Percentiles rank a stretch among this genome's conserved stretches.
These are phyloP conservation scores for Drosophila navojoa DNA, from an alignment of 1,140 invertebrate species.

Conservation along the genomic window DNA sequence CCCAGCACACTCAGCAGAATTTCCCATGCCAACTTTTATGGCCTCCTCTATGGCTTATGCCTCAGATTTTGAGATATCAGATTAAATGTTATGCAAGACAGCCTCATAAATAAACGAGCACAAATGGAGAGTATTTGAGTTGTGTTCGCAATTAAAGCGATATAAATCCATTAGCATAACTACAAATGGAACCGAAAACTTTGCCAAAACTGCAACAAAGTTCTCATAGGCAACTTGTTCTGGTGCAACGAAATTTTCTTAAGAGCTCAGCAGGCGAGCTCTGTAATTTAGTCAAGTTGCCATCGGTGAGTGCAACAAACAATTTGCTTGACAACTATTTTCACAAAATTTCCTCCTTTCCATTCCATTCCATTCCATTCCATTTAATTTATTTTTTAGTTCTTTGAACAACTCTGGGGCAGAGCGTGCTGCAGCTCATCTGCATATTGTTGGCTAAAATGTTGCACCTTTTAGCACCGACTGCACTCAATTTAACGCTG, in stretches of 20 bases:
- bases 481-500: slow-evolving; percentile 63
- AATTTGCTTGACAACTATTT: slow-evolving; percentile 23
- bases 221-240: background rate
- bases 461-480: slow-evolving; percentile 43
- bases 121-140: background rate
- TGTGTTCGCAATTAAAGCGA: background rate
- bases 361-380: slow-evolving; percentile 14
- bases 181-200: background rate
- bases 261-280: background rate
- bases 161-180: slow-evolving; percentile 13
- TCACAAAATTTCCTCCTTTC: background rate
- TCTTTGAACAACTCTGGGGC: background rate
- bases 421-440: slow-evolving; percentile 9
- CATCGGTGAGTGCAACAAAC: slow-evolving; percentile 13
- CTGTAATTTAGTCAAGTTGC: slow-evolving; percentile 35
- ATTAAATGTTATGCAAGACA: background rate
- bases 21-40: too few species aligned
- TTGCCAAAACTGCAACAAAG: background rate
- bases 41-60: too few species aligned
- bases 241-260: background rate
- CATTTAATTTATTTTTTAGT: slow-evolving; percentile 1
- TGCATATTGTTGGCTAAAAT: slow-evolving; percentile 33
- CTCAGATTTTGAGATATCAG: background rate
- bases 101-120: background rate
- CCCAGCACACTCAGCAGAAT: too few species aligned